phyloP scores from a whole-genome alignment of 37 sponge, comb jelly and placozoan species.

The Halisarca cf. caerulea region DNA sequence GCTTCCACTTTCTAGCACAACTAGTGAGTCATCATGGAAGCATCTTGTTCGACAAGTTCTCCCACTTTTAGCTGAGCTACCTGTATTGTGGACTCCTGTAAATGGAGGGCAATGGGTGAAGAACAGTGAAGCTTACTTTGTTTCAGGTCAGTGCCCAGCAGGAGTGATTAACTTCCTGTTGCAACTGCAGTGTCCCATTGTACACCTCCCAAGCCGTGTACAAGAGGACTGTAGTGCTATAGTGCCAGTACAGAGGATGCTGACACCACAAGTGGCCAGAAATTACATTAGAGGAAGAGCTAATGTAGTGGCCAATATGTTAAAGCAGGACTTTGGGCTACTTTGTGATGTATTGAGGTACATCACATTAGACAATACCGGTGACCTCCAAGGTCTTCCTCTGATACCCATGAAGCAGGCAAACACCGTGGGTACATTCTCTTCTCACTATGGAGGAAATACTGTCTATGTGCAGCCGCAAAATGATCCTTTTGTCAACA shows the following conservation, averaged over 20 bases:
- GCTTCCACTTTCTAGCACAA: conserved; percentile 39
- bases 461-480: background rate
- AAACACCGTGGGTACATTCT: background rate
- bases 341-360: conserved; percentile 43
- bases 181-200: conserved; percentile 14
- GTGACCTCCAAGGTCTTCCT: conserved; percentile 31
- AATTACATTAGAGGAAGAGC: background rate
- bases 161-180: conserved; percentile 23
- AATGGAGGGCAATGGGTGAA: conserved; percentile 54
- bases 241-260: background rate
- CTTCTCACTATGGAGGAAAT: background rate
- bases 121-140: conserved; percentile 37
- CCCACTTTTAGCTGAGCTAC: background rate
- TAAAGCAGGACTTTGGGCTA: background rate
- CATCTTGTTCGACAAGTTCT: conserved; percentile 33
- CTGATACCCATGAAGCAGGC: conserved; percentile 34
- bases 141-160: conserved; percentile 14
- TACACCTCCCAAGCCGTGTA: conserved; percentile 30
- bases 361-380: background rate
- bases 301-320: background rate
- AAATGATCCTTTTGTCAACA: background rate
- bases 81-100: conserved; percentile 61
- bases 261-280: conserved; percentile 32
- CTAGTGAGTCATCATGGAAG: conserved; percentile 34
- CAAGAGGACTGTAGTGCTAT: background rate